These are phyloP conservation scores for Plestiodon gilberti DNA, from an alignment of 2,113 vertebrate species.

Conservation along the genomic window DNA sequence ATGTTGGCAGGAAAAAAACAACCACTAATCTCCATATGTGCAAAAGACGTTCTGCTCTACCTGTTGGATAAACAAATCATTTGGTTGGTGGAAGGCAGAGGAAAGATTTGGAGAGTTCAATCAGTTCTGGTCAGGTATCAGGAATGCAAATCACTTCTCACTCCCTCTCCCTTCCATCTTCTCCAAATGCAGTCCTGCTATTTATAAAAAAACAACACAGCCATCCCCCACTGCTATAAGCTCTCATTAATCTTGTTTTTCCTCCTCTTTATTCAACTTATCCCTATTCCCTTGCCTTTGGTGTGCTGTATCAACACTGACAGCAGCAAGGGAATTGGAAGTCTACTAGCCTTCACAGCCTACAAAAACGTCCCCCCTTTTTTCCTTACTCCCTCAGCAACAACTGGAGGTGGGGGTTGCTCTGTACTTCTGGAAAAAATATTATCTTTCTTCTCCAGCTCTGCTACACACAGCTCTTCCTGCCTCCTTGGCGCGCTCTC, in stretches of 20 bases:
- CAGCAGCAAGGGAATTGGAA: slow-evolving; percentile 58
- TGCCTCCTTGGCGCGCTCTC: slow-evolving; percentile 21
- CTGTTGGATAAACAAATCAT: slow-evolving; percentile 1
- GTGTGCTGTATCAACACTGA: slow-evolving; percentile 44
- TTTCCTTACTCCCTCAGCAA: accelerated
- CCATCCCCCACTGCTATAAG: slow-evolving; percentile 30
- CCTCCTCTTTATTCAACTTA: slow-evolving; percentile 49
- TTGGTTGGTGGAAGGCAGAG: background rate
- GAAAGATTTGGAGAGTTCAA: background rate
- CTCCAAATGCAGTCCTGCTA: slow-evolving; percentile 2
- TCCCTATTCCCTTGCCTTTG: slow-evolving; percentile 47
- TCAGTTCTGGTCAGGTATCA: background rate
- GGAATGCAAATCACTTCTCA: background rate
- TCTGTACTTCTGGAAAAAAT: slow-evolving; percentile 2
- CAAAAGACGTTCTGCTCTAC: background rate
- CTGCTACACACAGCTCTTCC: background rate
- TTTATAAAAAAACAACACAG: slow-evolving; percentile 22
- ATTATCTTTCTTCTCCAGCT: background rate
- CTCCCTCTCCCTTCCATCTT: background rate
- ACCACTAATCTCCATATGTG: background rate
- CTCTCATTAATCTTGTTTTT: slow-evolving; percentile 67
- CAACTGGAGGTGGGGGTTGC: slow-evolving; percentile 1
- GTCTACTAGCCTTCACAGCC: slow-evolving; percentile 43
- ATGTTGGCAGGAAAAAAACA: background rate
- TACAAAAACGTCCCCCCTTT: background rate